Percentiles rank a stretch among this genome's conserved stretches.
Evolutionary conservation across 2,888 invertebrate species (phyloP).

Genomic region (Tiliacea aurago): DNA sequence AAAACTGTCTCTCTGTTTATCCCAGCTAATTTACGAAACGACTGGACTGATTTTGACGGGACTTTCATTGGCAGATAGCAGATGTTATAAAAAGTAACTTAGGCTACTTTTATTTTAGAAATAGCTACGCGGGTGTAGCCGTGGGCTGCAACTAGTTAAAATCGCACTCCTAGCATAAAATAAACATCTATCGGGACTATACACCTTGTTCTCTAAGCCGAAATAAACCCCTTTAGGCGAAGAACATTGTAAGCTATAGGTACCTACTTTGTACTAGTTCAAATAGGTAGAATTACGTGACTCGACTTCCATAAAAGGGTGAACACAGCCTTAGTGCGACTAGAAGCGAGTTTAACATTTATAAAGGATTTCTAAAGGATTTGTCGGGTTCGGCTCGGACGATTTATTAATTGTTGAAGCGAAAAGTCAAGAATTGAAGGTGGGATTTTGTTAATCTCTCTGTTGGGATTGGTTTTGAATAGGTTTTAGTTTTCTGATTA

Average conservation of each 20-base stretch:
- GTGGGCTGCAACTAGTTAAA: too few species aligned
- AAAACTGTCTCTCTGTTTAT: too few species aligned
- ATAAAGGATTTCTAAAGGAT: constrained; percentile 51
- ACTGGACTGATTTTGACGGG: too few species aligned
- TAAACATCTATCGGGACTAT: constrained; percentile 42
- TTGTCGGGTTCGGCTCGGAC: constrained; percentile 26
- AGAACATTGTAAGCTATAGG: constrained; percentile 67
- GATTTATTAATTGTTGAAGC: constrained; percentile 54
- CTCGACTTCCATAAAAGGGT: constrained; percentile 60
- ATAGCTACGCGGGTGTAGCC: too few species aligned
- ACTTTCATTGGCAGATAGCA: too few species aligned
- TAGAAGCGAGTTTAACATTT: constrained; percentile 52
- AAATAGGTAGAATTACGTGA: constrained; percentile 75
- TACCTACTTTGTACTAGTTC: constrained; percentile 71
- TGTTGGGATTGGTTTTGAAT: constrained; percentile 6
- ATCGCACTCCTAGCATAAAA: constrained; percentile 19
- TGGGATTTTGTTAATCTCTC: constrained; percentile 33
- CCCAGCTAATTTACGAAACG: too few species aligned
- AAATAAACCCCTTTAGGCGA: constrained; percentile 66
- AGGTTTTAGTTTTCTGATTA: constrained; percentile 14
- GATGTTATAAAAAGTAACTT: too few species aligned
- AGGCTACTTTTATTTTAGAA: too few species aligned
- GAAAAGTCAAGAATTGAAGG: constrained; percentile 27
- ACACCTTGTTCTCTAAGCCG: constrained; percentile 57
- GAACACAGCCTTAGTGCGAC: constrained; percentile 46